Evolutionary conservation across 2,113 vertebrate species (phyloP), one percentile per base, ranked within the genome.

Genomic region (Ochotona princeps): DNA sequence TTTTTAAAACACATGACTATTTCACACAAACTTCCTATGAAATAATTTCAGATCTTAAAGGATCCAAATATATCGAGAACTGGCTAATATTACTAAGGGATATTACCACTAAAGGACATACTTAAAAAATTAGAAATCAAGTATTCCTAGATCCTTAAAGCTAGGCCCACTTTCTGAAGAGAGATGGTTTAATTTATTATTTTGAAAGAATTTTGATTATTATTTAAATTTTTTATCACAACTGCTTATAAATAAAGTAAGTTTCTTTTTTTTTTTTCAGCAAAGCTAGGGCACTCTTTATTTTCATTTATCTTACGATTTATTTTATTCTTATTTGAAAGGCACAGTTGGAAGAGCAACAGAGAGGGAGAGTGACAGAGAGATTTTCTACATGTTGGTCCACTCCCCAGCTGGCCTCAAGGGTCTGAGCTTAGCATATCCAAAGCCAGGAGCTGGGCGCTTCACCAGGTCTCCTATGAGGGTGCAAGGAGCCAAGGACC

Each of bases 241-340:
- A 60, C 20, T 65, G 11, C 11, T 54, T 61, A 79, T 75, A 51
- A 93, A 81, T 28, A 70, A 94, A 94, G 83, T 49, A 85, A 47
- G 23, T 72, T 83, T 92, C 92, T 83, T 92, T 79, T 94, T 87
- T 26, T 75, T 79, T 94, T 87, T 26, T 72, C 11, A 93, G 90
- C 7, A 76, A 92, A 92, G 32, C n/a, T 85, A 21, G 44, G 63
- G 30, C 25, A 92, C 21, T 72, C 30, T 7, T 44, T 44, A 44
- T 44, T 44, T 44, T 44, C 38, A 44, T 44, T 44, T 44, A 6
- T 44, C 38, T 44, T 44, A 44, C 3, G 38, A 44, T 44, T 3
- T 44, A 44, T 54, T 54, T 54, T 54, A 14, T 54, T 54, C 15
- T 54, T 54, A 14, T 54, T 54, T 17, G 54, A 54, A 12, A 54